Evolutionary conservation across 2,113 vertebrate species (phyloP), one percentile per base, ranked within the genome.

Genomic region (Forbesichthys agassizii): DNA sequence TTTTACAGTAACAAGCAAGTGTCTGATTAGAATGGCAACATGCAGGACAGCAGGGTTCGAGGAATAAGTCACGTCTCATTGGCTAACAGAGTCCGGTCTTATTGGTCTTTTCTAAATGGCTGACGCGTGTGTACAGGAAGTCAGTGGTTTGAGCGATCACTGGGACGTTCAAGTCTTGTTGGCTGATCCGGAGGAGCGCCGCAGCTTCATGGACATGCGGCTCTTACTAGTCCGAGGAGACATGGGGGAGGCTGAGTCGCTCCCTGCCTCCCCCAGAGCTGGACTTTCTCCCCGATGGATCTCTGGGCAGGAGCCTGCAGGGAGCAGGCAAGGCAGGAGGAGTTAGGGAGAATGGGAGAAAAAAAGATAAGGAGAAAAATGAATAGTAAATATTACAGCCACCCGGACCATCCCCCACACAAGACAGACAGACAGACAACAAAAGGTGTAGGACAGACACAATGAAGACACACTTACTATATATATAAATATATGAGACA

Each of bases 151-250:
- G 61, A 66, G 33, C 18, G 59, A 33, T 33, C 27, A 48, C 13
- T 46, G 60, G 18, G 53, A 1, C 59, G 13, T 55, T 95, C 77
- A 99, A 88, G 96, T 96, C 90, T 98, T 98, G 91, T 98, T 98
- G 91, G 98, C 96, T 0, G 97, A 98, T 87, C 96, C 96, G 0
- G 97, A 99, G 65, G 98, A 99, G 73, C 96, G 96, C 14, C 97
- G 95, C 79, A 99, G 93, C 88, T 99, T 99, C 95, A 98, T 96
- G 83, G 98, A 99, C 96, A 99, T 96, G 86, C 97, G 96, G 88
- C 94, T 98, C 93, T 98, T 99, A 95, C 96, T 98, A 95, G 95
- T 95, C 89, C 97, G 95, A 90, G 97, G 96, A 88, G 96, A 98
- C 92, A 98, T 96, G 88, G 97, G 95, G 86, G 96, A 99, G 68